A percentile compares a stretch with the other conserved stretches of the same genome.
phyloP scores from a whole-genome alignment of 37 sponge, comb jelly and placozoan species.

The Eunapius fragilis region DNA sequence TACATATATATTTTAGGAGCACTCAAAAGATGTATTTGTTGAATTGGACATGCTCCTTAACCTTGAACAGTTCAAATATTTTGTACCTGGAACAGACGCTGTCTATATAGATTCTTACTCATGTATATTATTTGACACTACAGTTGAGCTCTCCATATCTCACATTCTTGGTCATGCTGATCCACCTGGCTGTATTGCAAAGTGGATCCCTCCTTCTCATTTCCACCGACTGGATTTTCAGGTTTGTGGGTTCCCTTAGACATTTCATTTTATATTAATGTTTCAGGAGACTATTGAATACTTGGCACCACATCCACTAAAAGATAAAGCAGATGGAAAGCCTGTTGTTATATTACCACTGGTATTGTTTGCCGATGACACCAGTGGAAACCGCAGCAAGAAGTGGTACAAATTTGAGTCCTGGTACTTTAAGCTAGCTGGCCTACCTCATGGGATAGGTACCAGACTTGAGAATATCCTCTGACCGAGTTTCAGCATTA shows the following conservation, averaged over 20 bases:
- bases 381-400: conserved; percentile 26
- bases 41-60: too few relatives aligned
- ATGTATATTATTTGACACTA: too few relatives aligned
- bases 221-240: background rate
- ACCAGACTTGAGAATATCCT: too few relatives aligned
- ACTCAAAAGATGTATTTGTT: background rate
- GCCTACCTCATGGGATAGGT: conserved; percentile 13
- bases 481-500: background rate
- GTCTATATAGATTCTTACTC: background rate
- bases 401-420: too few relatives aligned
- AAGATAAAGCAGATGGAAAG: background rate
- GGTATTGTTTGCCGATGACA: conserved; percentile 19
- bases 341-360: conserved; percentile 6
- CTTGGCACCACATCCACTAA: background rate
- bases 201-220: too few relatives aligned
- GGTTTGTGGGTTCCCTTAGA: background rate
- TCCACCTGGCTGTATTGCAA: too few relatives aligned
- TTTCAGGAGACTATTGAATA: too few relatives aligned
- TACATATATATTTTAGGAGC: too few relatives aligned
- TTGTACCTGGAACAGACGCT: background rate
- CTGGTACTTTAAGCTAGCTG: conserved; percentile 9
- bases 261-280: too few relatives aligned
- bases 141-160: too few relatives aligned
- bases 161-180: too few relatives aligned
- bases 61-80: background rate